A percentile compares a stretch with the other conserved stretches of the same genome.
Evolutionary conservation across 2,888 invertebrate genomes (phyloP).

Genomic region (Tipula confusa): DNA sequence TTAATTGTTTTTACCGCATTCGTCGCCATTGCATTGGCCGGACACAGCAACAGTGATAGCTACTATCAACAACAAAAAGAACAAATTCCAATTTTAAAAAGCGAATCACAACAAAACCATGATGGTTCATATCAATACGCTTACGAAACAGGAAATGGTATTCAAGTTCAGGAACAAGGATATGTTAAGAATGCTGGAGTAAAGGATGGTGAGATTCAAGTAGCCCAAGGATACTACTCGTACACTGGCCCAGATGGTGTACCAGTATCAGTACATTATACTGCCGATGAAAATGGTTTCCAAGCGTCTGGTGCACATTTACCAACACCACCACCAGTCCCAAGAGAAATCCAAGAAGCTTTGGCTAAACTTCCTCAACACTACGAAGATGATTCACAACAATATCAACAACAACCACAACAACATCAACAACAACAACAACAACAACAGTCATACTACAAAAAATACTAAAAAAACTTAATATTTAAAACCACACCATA

Average conservation of each 20-base stretch:
- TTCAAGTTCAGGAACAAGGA: constrained; percentile 65
- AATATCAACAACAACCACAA: constrained; percentile 26
- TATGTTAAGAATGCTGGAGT: constrained; percentile 65
- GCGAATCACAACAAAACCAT: constrained; percentile 27
- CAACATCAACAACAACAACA: constrained; percentile 31
- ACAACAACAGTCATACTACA: neutral
- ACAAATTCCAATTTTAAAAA: constrained; percentile 29
- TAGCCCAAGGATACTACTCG: constrained; percentile 63
- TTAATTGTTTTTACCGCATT: constrained; percentile 3
- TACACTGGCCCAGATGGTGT: constrained; percentile 72
- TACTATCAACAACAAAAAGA: neutral
- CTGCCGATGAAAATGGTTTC: constrained; percentile 69
- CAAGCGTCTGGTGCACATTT: constrained; percentile 63
- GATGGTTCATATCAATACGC: constrained; percentile 43
- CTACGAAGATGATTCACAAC: constrained; percentile 30
- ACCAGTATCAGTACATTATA: constrained; percentile 60
- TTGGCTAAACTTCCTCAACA: constrained; percentile 41
- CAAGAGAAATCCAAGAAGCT: constrained; percentile 61
- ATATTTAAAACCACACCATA: neutral
- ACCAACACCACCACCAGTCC: constrained; percentile 78
- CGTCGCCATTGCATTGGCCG: constrained; percentile 16
- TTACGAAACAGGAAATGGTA: constrained; percentile 73
- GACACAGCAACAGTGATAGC: neutral
- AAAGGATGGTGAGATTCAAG: constrained; percentile 61
- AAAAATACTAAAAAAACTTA: constrained; percentile 31